A percentile compares a stretch with the other conserved stretches of the same genome.
phyloP scores from a whole-genome alignment of 2,888 invertebrate species.

The Agonopterix subpropinquella region DNA sequence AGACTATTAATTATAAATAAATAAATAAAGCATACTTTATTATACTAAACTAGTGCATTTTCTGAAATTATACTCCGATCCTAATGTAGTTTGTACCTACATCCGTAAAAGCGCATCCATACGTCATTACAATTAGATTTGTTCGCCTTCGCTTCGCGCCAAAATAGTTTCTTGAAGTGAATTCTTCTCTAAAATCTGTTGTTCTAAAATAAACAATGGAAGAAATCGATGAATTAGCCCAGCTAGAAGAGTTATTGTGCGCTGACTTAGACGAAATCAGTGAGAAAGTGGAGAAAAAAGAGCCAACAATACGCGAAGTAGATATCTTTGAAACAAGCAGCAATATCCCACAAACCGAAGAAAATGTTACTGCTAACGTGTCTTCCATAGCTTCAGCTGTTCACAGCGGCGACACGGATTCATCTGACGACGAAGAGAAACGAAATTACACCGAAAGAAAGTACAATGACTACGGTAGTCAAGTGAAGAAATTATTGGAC shows the following conservation, averaged over 20 bases:
- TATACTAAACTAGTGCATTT: too few species aligned
- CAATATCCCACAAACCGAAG: slow-evolving; percentile 14
- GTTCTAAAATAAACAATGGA: slow-evolving; percentile 16
- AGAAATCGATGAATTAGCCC: slow-evolving; percentile 53
- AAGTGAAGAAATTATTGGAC: slow-evolving; percentile 78
- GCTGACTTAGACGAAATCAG: slow-evolving; percentile 44
- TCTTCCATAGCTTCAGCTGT: slow-evolving; percentile 42
- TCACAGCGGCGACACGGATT: slow-evolving; percentile 80
- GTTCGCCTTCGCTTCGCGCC: too few species aligned
- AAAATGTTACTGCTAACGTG: slow-evolving; percentile 10
- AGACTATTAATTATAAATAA: too few species aligned
- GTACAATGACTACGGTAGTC: slow-evolving; percentile 82
- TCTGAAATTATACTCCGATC: too few species aligned
- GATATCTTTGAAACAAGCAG: slow-evolving; percentile 43
- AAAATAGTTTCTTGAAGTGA: too few species aligned
- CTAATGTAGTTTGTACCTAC: too few species aligned
- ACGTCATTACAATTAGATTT: too few species aligned
- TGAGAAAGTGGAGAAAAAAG: slow-evolving; percentile 17
- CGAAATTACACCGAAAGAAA: slow-evolving; percentile 83
- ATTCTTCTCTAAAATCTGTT: not conserved
- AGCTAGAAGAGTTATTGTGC: slow-evolving; percentile 59
- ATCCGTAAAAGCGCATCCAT: too few species aligned
- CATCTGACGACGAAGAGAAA: slow-evolving; percentile 88
- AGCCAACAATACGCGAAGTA: slow-evolving; percentile 35
- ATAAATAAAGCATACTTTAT: too few species aligned